These are phyloP conservation scores for Nyctalus aviator DNA, from an alignment of 2,797 vertebrate species.

Conservation along the genomic window DNA sequence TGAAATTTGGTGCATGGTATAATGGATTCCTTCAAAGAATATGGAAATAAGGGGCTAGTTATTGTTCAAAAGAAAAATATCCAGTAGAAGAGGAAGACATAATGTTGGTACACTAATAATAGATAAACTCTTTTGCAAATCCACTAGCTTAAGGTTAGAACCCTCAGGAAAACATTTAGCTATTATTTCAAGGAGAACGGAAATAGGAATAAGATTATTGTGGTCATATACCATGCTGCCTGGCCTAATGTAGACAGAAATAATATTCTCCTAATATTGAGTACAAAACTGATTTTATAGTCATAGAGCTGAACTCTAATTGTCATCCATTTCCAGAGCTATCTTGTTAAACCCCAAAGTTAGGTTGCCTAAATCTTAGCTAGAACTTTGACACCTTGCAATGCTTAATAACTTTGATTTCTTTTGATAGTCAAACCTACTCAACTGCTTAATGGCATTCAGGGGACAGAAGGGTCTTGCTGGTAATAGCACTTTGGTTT, in stretches of 20 bases:
- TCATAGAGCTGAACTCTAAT: conserved; percentile 39
- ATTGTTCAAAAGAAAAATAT: conserved; percentile 35
- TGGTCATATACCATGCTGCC: not conserved
- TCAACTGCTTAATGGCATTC: not conserved
- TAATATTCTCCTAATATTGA: conserved; percentile 1
- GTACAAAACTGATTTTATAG: conserved; percentile 52
- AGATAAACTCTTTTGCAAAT: conserved; percentile 43
- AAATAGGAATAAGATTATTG: conserved; percentile 43
- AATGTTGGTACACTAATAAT: not conserved
- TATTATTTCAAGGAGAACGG: conserved; percentile 52
- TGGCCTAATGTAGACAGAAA: not conserved
- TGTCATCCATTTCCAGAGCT: conserved; percentile 48
- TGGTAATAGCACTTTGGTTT: conserved; percentile 42
- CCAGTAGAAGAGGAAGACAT: conserved; percentile 38
- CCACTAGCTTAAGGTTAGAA: conserved; percentile 33
- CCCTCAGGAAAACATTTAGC: conserved; percentile 24
- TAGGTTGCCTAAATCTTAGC: not conserved
- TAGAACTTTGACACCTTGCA: not conserved
- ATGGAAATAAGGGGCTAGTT: conserved; percentile 33
- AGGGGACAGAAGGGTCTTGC: not conserved
- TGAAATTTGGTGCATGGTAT: not conserved
- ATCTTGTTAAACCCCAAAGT: conserved; percentile 44
- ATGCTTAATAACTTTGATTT: conserved; percentile 53
- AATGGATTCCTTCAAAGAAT: conserved; percentile 50
- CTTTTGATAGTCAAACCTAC: conserved; percentile 44